Evolutionary conservation across 37 sponge, comb jelly and placozoan genomes (phyloP), one percentile per base, ranked within the genome.

Genomic region (Cliona cf. orientalis): DNA sequence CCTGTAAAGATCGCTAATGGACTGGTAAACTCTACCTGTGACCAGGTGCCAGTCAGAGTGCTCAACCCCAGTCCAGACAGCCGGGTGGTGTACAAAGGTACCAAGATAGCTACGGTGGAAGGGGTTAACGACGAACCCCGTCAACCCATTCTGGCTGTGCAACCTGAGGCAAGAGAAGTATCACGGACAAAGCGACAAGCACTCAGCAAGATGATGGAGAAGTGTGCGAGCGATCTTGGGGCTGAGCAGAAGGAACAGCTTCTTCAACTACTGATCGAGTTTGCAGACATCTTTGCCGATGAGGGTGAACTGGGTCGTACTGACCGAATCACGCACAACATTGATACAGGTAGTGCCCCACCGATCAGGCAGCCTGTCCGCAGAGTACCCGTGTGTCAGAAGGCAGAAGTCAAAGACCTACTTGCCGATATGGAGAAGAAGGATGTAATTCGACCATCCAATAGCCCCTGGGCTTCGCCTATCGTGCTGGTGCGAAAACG

Each of bases 381-480:
- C 11, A 21, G 79, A 19, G 44, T 62, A 5, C 67, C 79, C 22
- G 17, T 43, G 21, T 44, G 38, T 29, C 32, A 29, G 22, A 53
- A 38, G 43, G 36, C 2, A 28, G 36, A 60, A 26, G 43, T 11
- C 17, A 9, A 3, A 22, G 29, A 59, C 29, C 22, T 76, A 42
- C 7, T 76, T 1, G 34, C 23, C 22, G 44, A 76, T 21, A 76
- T 76, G 43, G 23, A 49, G 29, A 35, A 64, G 2, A 21, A 65
- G 39, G 55, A 36, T 2, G 40, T 78, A 19, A 25, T 78, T 1
- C 5, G 46, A 66, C 67, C 46, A 31, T 78, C 79, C 2, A 42
- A n/a, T 26, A 78, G 79, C 36, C 79, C 79, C 4, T 78, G 67
- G 67, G 67, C 79, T 2, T 29, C 33, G 7, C 79, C 79, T 31